These are phyloP conservation scores for Caenorhabditis uteleia DNA, from an alignment of 2,888 invertebrate species.

Conservation along the genomic window DNA sequence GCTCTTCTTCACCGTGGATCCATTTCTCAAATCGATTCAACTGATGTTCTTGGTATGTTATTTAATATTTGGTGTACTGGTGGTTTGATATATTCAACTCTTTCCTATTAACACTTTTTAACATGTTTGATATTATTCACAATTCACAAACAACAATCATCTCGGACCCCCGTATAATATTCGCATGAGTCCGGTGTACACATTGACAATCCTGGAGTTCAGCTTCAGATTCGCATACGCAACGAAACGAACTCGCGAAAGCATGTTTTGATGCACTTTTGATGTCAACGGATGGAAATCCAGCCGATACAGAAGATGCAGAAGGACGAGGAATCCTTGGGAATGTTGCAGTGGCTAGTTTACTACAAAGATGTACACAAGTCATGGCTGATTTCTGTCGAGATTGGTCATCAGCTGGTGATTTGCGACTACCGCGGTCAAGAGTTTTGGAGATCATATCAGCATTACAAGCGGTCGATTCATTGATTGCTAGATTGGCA, in stretches of 20 bases:
- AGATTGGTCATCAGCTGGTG: conserved; percentile 61
- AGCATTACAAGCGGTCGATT: conserved; percentile 63
- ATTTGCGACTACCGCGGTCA: conserved; percentile 56
- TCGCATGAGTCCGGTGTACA: conserved; percentile 32
- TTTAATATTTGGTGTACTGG: conserved; percentile 13
- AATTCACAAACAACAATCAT: too few species aligned
- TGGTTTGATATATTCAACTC: conserved; percentile 13
- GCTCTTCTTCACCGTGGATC: conserved; percentile 85
- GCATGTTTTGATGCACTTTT: conserved; percentile 69
- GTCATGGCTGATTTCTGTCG: conserved; percentile 39
- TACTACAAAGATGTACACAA: conserved; percentile 45
- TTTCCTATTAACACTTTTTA: too few species aligned
- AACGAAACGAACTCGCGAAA: conserved; percentile 70
- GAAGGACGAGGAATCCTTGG: conserved; percentile 31
- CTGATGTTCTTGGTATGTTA: conserved; percentile 63
- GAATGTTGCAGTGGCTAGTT: conserved; percentile 47
- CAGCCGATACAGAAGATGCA: conserved; percentile 22
- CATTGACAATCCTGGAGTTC: conserved; percentile 43
- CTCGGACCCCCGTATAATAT: too few species aligned
- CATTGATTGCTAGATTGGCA: conserved; percentile 61
- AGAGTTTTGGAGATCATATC: conserved; percentile 61
- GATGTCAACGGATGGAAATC: conserved; percentile 44
- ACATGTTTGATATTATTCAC: too few species aligned
- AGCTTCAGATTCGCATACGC: conserved; percentile 67
- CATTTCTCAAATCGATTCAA: conserved; percentile 73